These are phyloP conservation scores for Clivina fossor DNA, from an alignment of 2,888 invertebrate species.

Conservation along the genomic window DNA sequence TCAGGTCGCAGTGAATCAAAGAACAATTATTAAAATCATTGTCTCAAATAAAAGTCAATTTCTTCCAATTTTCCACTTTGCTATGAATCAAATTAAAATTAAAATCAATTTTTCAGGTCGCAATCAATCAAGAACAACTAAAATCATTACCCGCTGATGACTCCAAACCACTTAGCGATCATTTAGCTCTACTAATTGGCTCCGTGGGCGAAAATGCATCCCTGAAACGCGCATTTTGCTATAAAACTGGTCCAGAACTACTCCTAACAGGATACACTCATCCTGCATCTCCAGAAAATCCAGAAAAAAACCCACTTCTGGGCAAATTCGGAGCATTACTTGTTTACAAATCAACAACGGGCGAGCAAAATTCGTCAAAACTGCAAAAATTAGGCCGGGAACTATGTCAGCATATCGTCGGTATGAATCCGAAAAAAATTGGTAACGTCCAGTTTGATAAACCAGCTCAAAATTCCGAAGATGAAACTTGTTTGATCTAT, in stretches of 20 bases:
- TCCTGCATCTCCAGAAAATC: constrained; percentile 65
- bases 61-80: no score
- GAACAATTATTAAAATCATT: no score
- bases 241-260: constrained; percentile 62
- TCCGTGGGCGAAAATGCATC: constrained; percentile 88
- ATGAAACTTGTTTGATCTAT: constrained; percentile 77
- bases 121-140: constrained; percentile 67
- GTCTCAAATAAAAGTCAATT: no score
- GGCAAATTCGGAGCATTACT: constrained; percentile 88
- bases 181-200: constrained; percentile 83
- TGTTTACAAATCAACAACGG: constrained; percentile 66
- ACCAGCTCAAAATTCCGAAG: constrained; percentile 66
- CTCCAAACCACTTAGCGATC: constrained; percentile 76
- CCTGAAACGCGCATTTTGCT: constrained; percentile 75
- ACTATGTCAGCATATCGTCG: constrained; percentile 91
- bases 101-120: constrained; percentile 52
- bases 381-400: constrained; percentile 66
- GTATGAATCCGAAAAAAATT: constrained; percentile 78
- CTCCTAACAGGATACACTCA: constrained; percentile 76
- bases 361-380: constrained; percentile 47
- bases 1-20: no score
- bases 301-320: constrained; percentile 56
- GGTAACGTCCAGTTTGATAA: constrained; percentile 66
- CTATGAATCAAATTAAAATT: background rate
- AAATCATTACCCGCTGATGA: constrained; percentile 63